Percentiles rank a stretch among this genome's conserved stretches.
Conservation (phyloP, 2,888 invertebrate species). For the Eilema griseolum region DNA sequence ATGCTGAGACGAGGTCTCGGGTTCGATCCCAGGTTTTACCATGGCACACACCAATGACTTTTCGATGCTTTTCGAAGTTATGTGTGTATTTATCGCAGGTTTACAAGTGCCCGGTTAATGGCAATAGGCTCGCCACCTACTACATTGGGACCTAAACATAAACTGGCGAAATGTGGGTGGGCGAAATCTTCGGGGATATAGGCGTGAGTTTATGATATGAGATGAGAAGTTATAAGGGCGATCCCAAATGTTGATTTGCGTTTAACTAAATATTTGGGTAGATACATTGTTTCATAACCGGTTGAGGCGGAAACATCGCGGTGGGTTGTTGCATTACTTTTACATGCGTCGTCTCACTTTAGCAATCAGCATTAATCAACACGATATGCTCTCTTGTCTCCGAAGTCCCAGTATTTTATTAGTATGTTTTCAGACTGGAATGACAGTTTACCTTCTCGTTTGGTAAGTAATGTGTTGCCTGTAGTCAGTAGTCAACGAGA, state of each 20-base stretch:
- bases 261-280: conserved; percentile 79
- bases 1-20: too few relatives aligned
- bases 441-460: conserved; percentile 42
- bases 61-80: too few relatives aligned
- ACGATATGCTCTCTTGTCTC: conserved; percentile 79
- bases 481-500: conserved; percentile 22
- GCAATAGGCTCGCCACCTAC: too few relatives aligned
- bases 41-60: too few relatives aligned
- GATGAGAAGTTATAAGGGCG: too few relatives aligned
- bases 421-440: conserved; percentile 73
- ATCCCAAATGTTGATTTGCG: conserved; percentile 68
- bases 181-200: too few relatives aligned
- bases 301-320: conserved; percentile 80
- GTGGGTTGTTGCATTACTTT: conserved; percentile 83
- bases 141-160: too few relatives aligned
- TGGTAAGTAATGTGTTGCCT: conserved; percentile 36
- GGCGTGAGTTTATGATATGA: too few relatives aligned
- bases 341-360: conserved; percentile 84
- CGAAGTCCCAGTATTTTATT: conserved; percentile 74
- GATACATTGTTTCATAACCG: conserved; percentile 85
- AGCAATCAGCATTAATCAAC: conserved; percentile 86
- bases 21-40: too few relatives aligned
- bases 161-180: too few relatives aligned
- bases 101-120: too few relatives aligned
- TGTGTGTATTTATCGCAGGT: too few relatives aligned